Conservation (phyloP, 2,113 vertebrate genomes). For the Brachyhypopomus gauderio region DNA sequence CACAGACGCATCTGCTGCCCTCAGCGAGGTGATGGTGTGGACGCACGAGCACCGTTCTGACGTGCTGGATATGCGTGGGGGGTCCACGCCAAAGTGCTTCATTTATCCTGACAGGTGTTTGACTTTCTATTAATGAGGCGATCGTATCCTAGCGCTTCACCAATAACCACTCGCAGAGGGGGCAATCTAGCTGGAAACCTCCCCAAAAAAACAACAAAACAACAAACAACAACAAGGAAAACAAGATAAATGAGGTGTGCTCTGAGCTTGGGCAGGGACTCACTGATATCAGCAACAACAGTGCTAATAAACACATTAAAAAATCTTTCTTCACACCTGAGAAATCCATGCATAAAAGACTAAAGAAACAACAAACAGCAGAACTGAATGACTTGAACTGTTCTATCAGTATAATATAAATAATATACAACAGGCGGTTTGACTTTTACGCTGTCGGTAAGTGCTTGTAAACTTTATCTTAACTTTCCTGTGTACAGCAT, state of each 20-base stretch:
- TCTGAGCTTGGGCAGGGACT: background rate
- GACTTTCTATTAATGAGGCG: background rate
- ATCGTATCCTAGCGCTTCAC: background rate
- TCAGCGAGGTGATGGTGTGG: background rate
- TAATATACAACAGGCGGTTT: no score
- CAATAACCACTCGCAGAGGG: background rate
- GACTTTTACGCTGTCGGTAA: no score
- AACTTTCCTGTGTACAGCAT: no score
- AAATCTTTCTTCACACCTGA: background rate
- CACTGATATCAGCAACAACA: slow-evolving; percentile 7
- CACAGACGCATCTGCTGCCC: background rate
- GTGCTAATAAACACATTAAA: slow-evolving; percentile 18
- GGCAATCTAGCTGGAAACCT: background rate
- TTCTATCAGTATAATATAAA: no score
- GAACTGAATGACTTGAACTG: no score
- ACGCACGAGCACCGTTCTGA: no score
- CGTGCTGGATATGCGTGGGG: no score
- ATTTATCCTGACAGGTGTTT: background rate
- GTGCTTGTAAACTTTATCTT: no score
- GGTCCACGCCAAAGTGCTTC: no score
- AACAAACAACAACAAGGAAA: background rate
- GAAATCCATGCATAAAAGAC: background rate
- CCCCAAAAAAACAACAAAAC: background rate
- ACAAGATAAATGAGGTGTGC: no score
- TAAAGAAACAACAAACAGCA: no score